phyloP scores from a whole-genome alignment of 2,888 invertebrate genomes.

The Zaprionus obscuricornis region DNA sequence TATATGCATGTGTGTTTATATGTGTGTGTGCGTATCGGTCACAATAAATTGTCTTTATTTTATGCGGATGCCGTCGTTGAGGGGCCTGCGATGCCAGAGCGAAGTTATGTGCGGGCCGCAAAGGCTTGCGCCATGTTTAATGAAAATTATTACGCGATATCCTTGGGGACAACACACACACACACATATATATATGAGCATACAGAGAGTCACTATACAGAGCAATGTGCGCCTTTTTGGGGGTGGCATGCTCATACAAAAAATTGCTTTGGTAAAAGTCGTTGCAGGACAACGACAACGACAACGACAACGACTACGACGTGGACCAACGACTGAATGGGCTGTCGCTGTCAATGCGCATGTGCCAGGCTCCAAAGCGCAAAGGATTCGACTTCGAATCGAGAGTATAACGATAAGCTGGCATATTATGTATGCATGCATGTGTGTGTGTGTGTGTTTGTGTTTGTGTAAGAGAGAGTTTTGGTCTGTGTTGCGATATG shows the following conservation, averaged over 20 bases:
- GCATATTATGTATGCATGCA: neutral
- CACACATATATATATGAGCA: constrained; percentile 17
- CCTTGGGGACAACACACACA: constrained; percentile 61
- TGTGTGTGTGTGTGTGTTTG: constrained; percentile 15
- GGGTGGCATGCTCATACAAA: constrained; percentile 76
- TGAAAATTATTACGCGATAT: constrained; percentile 79
- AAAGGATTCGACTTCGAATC: constrained; percentile 58
- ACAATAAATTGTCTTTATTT: constrained; percentile 75
- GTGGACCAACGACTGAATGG: constrained; percentile 38
- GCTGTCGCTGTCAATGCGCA: constrained; percentile 53
- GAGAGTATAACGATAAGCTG: constrained; percentile 46
- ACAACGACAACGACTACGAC: constrained; percentile 1
- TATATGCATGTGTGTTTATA: constrained; percentile 9
- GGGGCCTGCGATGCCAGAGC: constrained; percentile 11
- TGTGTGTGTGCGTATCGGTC: constrained; percentile 58
- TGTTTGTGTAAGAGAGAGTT: constrained; percentile 21
- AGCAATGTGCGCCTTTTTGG: constrained; percentile 62
- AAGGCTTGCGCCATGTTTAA: constrained; percentile 68
- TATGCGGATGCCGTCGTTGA: constrained; percentile 53
- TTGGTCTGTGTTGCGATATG: constrained; percentile 15
- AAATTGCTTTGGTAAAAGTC: constrained; percentile 30
- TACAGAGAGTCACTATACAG: constrained; percentile 33
- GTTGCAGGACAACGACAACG: constrained; percentile 5
- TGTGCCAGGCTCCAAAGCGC: constrained; percentile 41
- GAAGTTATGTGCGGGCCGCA: constrained; percentile 42